A percentile compares a stretch with the other conserved stretches of the same genome.
These are phyloP conservation scores for Gambelia wislizenii DNA, from an alignment of 2,797 vertebrate genomes.

Conservation along the genomic window DNA sequence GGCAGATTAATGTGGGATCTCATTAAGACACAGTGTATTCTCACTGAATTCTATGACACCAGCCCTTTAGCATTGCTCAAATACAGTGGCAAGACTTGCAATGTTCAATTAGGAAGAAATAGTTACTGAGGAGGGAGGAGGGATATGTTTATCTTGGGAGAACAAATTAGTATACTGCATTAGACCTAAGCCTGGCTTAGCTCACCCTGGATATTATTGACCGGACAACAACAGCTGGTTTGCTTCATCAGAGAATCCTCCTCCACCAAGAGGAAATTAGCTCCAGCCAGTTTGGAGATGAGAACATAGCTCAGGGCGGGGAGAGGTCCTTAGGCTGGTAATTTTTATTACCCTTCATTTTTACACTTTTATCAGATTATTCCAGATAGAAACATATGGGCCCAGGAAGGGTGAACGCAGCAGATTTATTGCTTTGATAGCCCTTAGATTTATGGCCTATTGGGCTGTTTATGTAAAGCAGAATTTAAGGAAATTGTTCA, in stretches of 20 bases:
- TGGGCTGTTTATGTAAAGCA: neutral
- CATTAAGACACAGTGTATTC: too few relatives aligned
- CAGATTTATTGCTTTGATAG: neutral
- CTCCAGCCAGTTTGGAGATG: neutral
- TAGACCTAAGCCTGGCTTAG: constrained; percentile 2
- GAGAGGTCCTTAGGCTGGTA: neutral
- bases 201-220: neutral
- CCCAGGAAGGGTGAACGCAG: neutral
- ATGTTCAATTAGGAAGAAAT: neutral
- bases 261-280: constrained; percentile 5
- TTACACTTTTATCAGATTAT: neutral
- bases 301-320: too few relatives aligned
- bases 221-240: neutral
- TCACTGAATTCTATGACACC: too few relatives aligned
- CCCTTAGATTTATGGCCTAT: neutral
- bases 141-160: neutral
- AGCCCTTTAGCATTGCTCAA: too few relatives aligned
- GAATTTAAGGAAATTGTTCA: neutral
- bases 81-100: neutral
- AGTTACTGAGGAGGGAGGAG: too few relatives aligned
- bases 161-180: neutral
- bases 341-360: neutral
- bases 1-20: too few relatives aligned
- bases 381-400: neutral
- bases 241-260: neutral